Evolutionary conservation across 2,113 vertebrate species (phyloP).

Genomic region (Puntigrus tetrazona): DNA sequence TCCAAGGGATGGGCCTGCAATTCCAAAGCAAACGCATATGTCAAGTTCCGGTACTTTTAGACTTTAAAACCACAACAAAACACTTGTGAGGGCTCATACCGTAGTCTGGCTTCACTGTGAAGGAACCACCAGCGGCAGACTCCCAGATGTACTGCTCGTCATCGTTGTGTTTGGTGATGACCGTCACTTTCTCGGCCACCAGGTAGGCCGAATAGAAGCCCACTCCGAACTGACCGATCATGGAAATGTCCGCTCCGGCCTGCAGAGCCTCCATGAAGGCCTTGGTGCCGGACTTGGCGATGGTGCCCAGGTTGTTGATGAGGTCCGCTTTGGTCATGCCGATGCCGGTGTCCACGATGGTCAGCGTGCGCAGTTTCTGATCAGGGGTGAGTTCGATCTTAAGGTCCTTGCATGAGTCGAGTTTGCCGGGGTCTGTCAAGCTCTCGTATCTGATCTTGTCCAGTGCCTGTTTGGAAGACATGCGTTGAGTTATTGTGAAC

Average conservation of each 20-base stretch:
- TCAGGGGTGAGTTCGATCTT: slow-evolving; percentile 81
- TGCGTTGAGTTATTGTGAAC: background rate
- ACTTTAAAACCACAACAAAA: background rate
- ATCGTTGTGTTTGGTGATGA: slow-evolving; percentile 81
- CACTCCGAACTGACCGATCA: slow-evolving; percentile 84
- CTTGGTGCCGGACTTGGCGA: slow-evolving; percentile 82
- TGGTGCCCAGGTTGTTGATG: slow-evolving; percentile 82
- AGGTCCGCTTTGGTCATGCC: slow-evolving; percentile 84
- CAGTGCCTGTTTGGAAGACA: slow-evolving; percentile 66
- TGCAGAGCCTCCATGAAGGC: slow-evolving; percentile 84
- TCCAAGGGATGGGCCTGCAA: slow-evolving; percentile 70
- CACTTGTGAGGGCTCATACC: slow-evolving; percentile 60
- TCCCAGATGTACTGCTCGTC: slow-evolving; percentile 83
- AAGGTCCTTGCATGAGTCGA: slow-evolving; percentile 80
- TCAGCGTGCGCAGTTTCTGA: slow-evolving; percentile 72
- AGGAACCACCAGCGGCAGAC: slow-evolving; percentile 80
- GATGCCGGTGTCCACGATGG: slow-evolving; percentile 77
- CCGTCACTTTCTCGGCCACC: slow-evolving; percentile 79
- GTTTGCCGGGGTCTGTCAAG: slow-evolving; percentile 77
- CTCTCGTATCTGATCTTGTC: slow-evolving; percentile 85
- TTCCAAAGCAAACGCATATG: background rate
- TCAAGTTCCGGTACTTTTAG: background rate
- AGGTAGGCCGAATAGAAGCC: slow-evolving; percentile 83
- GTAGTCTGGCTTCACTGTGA: slow-evolving; percentile 74
- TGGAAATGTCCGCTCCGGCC: slow-evolving; percentile 81